Evolutionary conservation across 2,888 invertebrate genomes (phyloP).

Genomic region (Drosophila gaucha): DNA sequence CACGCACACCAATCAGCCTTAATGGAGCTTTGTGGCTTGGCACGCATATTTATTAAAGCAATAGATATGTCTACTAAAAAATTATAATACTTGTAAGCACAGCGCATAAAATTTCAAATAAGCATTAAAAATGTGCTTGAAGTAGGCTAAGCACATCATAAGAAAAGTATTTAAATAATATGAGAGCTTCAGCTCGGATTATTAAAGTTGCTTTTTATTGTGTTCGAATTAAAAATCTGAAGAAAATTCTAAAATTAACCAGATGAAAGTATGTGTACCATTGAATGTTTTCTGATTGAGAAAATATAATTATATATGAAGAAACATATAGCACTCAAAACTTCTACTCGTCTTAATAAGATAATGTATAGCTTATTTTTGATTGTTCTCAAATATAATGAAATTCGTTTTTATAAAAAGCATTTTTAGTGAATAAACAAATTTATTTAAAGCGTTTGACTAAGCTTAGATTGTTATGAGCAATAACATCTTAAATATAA

Average conservation of each 20-base stretch:
- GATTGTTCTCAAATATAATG: no score
- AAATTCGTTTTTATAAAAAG: no score
- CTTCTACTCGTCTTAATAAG: no score
- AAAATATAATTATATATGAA: no score
- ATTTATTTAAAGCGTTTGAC: no score
- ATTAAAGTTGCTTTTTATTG: neutral
- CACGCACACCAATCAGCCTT: constrained; percentile 16
- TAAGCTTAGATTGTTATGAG: no score
- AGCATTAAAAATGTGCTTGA: neutral
- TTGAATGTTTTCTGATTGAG: no score
- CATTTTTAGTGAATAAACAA: no score
- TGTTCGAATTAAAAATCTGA: neutral
- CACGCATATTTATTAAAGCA: constrained; percentile 65
- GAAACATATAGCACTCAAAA: no score
- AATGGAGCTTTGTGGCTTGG: constrained; percentile 38
- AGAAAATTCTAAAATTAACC: neutral
- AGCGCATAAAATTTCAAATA: constrained; percentile 2
- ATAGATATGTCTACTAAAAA: constrained; percentile 59
- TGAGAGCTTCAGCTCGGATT: constrained; percentile 2
- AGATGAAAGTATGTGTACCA: no score
- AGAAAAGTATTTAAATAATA: constrained; percentile 1
- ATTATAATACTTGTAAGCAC: constrained; percentile 42
- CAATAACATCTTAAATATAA: no score
- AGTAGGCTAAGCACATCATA: neutral
- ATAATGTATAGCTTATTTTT: no score